Conservation (phyloP, 2,797 vertebrate genomes). For the Emys orbicularis region DNA sequence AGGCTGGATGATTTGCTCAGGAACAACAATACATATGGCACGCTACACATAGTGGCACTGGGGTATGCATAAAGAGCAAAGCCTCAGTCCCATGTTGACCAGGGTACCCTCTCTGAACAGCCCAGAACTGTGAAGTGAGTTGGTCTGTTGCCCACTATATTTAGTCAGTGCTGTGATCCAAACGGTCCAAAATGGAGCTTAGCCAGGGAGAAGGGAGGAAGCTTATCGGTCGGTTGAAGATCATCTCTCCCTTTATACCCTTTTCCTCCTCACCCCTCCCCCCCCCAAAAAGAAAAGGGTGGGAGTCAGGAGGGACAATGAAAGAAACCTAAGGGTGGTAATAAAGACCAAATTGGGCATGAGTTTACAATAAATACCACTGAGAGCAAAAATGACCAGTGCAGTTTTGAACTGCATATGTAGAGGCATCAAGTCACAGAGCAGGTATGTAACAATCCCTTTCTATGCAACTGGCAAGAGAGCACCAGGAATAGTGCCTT, state of each 20-base stretch:
- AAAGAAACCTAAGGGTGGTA: background rate
- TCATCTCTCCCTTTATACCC: background rate
- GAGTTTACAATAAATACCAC: background rate
- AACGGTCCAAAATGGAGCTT: background rate
- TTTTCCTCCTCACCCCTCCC: background rate
- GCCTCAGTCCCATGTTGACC: background rate
- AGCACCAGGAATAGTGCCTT: background rate
- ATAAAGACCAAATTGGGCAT: background rate
- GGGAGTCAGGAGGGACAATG: background rate
- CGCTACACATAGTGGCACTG: background rate
- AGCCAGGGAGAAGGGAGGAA: background rate
- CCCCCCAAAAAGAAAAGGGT: background rate
- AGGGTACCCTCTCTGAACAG: background rate
- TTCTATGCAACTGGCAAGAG: background rate
- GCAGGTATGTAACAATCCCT: background rate
- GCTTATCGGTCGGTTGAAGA: background rate
- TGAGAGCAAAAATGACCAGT: background rate
- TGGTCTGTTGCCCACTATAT: rapidly evolving
- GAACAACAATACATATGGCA: background rate
- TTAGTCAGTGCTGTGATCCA: background rate
- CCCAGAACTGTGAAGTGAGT: background rate
- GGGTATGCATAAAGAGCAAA: background rate
- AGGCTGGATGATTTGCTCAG: background rate
- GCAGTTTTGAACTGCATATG: background rate
- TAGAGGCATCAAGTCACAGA: background rate